Evolutionary conservation across 2,888 invertebrate species (phyloP).

Genomic region (Ommatoiulus sabulosus): DNA sequence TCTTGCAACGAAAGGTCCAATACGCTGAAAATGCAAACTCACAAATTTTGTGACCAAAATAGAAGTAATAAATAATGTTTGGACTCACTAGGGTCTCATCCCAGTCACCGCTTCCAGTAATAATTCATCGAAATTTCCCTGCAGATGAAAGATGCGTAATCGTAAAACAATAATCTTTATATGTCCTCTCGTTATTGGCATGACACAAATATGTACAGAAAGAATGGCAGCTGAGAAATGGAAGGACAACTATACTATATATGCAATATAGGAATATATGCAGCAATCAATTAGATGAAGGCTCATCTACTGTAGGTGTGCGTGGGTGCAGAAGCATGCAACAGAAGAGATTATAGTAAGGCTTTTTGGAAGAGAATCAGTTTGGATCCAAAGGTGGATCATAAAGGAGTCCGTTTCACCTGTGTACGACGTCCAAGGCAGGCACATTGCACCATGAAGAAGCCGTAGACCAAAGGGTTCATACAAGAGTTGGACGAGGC

Average conservation of each 20-base stretch:
- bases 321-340: neutral
- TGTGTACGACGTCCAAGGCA: conserved; percentile 24
- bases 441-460: conserved; percentile 70
- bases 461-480: conserved; percentile 95
- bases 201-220: neutral
- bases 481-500: conserved; percentile 97
- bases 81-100: neutral
- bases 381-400: conserved; percentile 14
- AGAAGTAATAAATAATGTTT: neutral
- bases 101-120: neutral
- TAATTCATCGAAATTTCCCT: conserved; percentile 36
- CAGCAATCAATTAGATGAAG: conserved; percentile 42
- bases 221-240: neutral
- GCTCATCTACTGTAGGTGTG: neutral
- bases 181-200: neutral
- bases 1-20: neutral
- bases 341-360: conserved; percentile 14
- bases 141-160: conserved; percentile 48
- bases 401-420: conserved; percentile 56
- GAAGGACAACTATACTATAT: conserved; percentile 35
- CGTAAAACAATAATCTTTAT: conserved; percentile 42
- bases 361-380: conserved; percentile 27
- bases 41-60: neutral
- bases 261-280: neutral
- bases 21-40: neutral